These are phyloP conservation scores for Limnephilus lunatus DNA, from an alignment of 2,888 invertebrate species.

Conservation along the genomic window DNA sequence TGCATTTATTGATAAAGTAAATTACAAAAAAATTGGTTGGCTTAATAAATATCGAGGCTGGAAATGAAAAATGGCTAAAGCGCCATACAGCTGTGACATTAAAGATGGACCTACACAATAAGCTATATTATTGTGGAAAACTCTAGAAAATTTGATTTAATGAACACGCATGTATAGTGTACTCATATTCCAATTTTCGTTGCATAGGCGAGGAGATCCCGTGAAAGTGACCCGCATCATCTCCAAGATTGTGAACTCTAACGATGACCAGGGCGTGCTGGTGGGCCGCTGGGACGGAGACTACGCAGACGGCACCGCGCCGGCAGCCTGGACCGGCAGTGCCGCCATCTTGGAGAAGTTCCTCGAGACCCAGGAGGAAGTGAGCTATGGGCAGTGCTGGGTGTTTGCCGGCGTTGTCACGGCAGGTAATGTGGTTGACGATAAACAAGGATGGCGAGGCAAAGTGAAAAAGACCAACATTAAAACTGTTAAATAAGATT, in stretches of 20 bases:
- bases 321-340: slow-evolving; percentile 89
- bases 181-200: background rate
- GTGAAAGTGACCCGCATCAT: slow-evolving; percentile 83
- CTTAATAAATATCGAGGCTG: no score
- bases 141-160: no score
- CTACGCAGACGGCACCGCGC: slow-evolving; percentile 85
- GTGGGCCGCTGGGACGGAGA: slow-evolving; percentile 86
- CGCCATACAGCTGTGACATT: no score
- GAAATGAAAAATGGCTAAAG: no score
- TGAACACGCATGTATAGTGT: no score
- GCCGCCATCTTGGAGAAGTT: slow-evolving; percentile 87
- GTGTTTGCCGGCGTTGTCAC: slow-evolving; percentile 90
- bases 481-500: background rate
- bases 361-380: slow-evolving; percentile 80
- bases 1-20: no score
- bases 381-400: slow-evolving; percentile 92
- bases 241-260: slow-evolving; percentile 86
- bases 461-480: background rate
- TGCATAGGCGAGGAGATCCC: slow-evolving; percentile 82
- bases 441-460: background rate
- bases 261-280: slow-evolving; percentile 85
- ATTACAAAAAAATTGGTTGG: no score
- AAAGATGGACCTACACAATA: no score
- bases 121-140: no score
- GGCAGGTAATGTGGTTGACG: slow-evolving; percentile 77